These are phyloP conservation scores for Camponotus pennsylvanicus DNA, from an alignment of 1,140 invertebrate species.

Conservation along the genomic window DNA sequence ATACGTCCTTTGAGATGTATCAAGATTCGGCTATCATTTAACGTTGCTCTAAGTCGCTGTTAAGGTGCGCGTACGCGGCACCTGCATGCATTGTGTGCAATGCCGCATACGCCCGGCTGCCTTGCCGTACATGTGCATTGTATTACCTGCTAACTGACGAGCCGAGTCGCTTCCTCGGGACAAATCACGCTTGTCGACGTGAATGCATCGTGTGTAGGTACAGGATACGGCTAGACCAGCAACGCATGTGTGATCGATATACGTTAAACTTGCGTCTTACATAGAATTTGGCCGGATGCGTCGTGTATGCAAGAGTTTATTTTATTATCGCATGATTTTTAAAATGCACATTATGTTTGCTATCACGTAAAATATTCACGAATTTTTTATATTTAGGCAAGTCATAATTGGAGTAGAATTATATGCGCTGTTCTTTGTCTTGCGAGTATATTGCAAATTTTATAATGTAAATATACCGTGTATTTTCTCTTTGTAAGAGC, in stretches of 20 bases:
- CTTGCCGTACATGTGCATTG: slow-evolving; percentile 32
- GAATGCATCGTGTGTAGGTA: slow-evolving; percentile 26
- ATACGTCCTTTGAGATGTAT: slow-evolving; percentile 53
- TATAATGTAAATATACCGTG: not conserved
- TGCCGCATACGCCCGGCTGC: slow-evolving; percentile 22
- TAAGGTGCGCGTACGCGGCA: not conserved
- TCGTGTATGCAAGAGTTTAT: not conserved
- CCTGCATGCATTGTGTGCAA: slow-evolving; percentile 36
- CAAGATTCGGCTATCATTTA: slow-evolving; percentile 63
- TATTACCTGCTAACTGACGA: slow-evolving; percentile 33
- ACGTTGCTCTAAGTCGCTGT: slow-evolving; percentile 49
- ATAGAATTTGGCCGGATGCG: not conserved
- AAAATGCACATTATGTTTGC: not conserved
- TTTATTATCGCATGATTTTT: not conserved
- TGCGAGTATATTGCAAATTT: not conserved
- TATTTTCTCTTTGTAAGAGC: not conserved
- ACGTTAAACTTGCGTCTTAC: slow-evolving; percentile 49
- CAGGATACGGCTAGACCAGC: not conserved
- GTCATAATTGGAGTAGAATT: not conserved
- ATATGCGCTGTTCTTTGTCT: not conserved
- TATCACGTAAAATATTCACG: not conserved
- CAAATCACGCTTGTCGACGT: slow-evolving; percentile 55
- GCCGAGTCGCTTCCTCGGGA: slow-evolving; percentile 39
- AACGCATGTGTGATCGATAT: slow-evolving; percentile 20
- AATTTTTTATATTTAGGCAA: not conserved